A percentile compares a stretch with the other conserved stretches of the same genome.
These are phyloP conservation scores for Brachynemurus nebulosus DNA, from an alignment of 2,888 invertebrate species.

Conservation along the genomic window DNA sequence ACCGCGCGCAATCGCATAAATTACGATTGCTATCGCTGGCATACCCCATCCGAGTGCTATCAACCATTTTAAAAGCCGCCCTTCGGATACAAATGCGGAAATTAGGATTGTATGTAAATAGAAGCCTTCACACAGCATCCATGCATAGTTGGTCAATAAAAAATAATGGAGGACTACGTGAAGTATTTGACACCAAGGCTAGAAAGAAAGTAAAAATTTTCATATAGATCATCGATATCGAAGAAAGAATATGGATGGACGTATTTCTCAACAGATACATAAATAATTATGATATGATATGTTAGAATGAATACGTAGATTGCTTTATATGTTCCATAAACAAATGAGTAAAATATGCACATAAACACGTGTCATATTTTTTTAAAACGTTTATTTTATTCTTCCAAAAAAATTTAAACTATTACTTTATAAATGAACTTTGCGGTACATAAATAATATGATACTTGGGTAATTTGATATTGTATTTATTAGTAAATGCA, in stretches of 20 bases:
- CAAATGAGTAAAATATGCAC: neutral
- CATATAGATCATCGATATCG: neutral
- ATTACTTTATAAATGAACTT: too few species aligned
- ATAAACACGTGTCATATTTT: too few species aligned
- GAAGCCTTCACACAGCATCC: constrained; percentile 94
- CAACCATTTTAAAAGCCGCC: constrained; percentile 68
- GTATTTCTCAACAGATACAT: neutral
- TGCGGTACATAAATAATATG: neutral
- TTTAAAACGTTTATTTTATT: too few species aligned
- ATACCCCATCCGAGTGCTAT: constrained; percentile 75
- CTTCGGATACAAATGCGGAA: constrained; percentile 80
- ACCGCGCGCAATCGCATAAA: constrained; percentile 50
- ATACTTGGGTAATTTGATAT: neutral
- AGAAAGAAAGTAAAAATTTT: constrained; percentile 18
- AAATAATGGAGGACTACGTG: constrained; percentile 78
- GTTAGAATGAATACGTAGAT: too few species aligned
- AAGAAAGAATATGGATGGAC: too few species aligned
- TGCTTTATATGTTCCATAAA: too few species aligned
- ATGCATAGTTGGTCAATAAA: constrained; percentile 82
- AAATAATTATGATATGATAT: neutral
- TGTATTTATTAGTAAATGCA: neutral
- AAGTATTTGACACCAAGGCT: constrained; percentile 68
- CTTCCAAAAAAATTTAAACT: too few species aligned
- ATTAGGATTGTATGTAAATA: constrained; percentile 90
- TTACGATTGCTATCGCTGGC: constrained; percentile 49